Evolutionary conservation across 2,113 vertebrate genomes (phyloP), one percentile per base, ranked within the genome.

Genomic region (Platysternon megacephalum): DNA sequence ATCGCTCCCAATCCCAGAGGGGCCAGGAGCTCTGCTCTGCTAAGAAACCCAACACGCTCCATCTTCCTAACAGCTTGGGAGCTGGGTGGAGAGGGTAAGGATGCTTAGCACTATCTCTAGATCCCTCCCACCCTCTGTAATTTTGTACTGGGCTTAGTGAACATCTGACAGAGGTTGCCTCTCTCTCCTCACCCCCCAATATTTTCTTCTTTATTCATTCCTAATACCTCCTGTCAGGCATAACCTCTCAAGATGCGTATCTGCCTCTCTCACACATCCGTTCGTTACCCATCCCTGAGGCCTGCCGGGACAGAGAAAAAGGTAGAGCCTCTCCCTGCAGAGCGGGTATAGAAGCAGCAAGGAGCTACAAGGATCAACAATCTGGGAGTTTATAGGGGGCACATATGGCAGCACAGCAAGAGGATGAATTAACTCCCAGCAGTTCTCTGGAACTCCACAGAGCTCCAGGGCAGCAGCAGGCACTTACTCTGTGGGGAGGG

Each of bases 21-120:
- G 52, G 8, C 44, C 22, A 32, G 29, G 55, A 55, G 21, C 44
- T 88, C 1, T 81, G 44, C 10, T 32, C 32, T 55, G 21, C 35
- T 74, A 86, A 3, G 21, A 93, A 90, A 88, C 91, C 79, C 95
- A 91, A 51, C 22, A 93, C 82, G 21, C 2, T 0, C 9, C 56
- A 87, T 76, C 44, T 72, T 88, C 35, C 12, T 13, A 79, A 91
- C 81, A 93, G 74, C 48, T 93, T 90, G 83, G 85, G 96, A 93
- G 74, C 39, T 24, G 78, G 0, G 0, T 16, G 93, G 39, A 0
- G 0, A 53, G n/a, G 8, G n/a, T 9, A 72, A 72, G 65, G 65
- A 72, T 72, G 65, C 35, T 39, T 21, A 72, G n/a, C n/a, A 39
- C n/a, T 72, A 17, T 72, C 11, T 39, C 14, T 39, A 72, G 65